Evolutionary conservation across 2,888 invertebrate species (phyloP), one percentile per base, ranked within the genome.

Genomic region (Halictus ligatus): DNA sequence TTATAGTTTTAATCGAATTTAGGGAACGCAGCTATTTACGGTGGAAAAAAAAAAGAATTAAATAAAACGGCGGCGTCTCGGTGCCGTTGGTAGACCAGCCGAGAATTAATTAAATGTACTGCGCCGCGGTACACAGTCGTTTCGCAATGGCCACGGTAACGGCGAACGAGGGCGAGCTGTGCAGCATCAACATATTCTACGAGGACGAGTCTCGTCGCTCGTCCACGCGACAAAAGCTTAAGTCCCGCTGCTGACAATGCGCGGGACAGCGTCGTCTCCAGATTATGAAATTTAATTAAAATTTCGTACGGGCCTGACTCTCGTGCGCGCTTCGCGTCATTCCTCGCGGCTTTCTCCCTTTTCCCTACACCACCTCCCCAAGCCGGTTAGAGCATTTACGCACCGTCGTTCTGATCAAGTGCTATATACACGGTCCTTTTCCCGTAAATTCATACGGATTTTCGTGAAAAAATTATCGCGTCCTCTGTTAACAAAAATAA

Each of bases 221-320:
- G 75, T 71, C 71, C 71, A n/a, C 43, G 48, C 73, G 86, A 91
- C 90, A 85, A 90, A 90, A 83, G 89, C 88, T 90, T 85, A 88
- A 91, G 91, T 89, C 87, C 79, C 81, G 78, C 76, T 73, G 69
- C 40, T 67, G 74, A 89, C 85, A 89, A 89, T 89, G 77, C 77
- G 80, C 80, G 85, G 81, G 89, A 85, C 89, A 82, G 75, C 88
- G 87, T 87, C 88, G 85, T 88, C 86, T 88, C 89, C 80, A 82
- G 90, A 92, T 91, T 88, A 86, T 86, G 90, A 91, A 92, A 92
- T 93, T 92, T 93, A 91, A 92, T 93, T 92, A 92, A 93, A 92
- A 93, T 92, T 92, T 92, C 89, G 89, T 87, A 84, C 87, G 80
- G 75, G 58, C 80, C 72, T 67, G 75, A 50, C 80, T 81, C 83